These are phyloP conservation scores for Stenichneumon culpator DNA, from an alignment of 2,888 invertebrate species.

Conservation along the genomic window DNA sequence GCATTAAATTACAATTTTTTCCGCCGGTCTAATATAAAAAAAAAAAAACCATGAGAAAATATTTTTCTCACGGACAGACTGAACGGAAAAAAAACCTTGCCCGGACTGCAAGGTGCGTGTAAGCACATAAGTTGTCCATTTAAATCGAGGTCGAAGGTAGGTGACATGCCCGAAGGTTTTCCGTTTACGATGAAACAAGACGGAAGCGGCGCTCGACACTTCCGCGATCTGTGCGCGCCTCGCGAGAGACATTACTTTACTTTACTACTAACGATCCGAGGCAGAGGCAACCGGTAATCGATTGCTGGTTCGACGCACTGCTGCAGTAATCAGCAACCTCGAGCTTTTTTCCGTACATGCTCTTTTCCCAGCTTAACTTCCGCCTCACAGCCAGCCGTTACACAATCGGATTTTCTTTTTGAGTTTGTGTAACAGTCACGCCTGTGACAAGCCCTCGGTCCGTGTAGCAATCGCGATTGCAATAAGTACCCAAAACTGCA, in stretches of 20 bases:
- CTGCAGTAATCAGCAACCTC: slow-evolving; percentile 19
- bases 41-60: no score
- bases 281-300: slow-evolving; percentile 47
- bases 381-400: no score
- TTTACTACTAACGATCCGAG: slow-evolving; percentile 52
- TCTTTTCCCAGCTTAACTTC: slow-evolving; percentile 20
- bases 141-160: slow-evolving; percentile 33
- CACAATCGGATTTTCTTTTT: no score
- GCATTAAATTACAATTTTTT: no score
- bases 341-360: neutral
- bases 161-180: slow-evolving; percentile 57
- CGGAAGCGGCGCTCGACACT: slow-evolving; percentile 55
- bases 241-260: neutral
- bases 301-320: slow-evolving; percentile 53
- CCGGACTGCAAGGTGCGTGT: neutral
- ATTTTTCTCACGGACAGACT: no score
- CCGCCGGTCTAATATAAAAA: no score
- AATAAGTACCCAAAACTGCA: no score
- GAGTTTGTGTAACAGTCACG: no score
- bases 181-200: slow-evolving; percentile 46
- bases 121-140: slow-evolving; percentile 2
- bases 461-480: no score
- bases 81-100: neutral
- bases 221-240: slow-evolving; percentile 31
- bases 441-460: no score